Evolutionary conservation across 1,140 invertebrate genomes (phyloP).

Genomic region (Diuraphis noxia): DNA sequence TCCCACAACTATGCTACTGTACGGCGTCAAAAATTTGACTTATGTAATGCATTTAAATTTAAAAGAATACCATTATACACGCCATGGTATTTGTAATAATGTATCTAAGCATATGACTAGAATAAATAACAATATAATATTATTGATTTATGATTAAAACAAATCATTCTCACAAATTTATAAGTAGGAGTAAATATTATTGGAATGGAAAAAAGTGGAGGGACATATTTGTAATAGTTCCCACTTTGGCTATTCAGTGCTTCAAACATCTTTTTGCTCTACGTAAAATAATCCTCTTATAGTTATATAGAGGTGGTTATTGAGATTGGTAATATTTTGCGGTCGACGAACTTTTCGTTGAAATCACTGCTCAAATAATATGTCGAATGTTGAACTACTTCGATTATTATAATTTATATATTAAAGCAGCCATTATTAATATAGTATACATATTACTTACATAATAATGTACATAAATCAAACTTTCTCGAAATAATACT

Average conservation of each 20-base stretch:
- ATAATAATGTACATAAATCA: background rate
- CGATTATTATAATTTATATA: constrained; percentile 5
- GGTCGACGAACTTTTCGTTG: background rate
- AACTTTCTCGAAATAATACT: background rate
- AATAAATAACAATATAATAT: background rate
- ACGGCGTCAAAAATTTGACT: background rate
- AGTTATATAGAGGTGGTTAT: background rate
- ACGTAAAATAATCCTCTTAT: background rate
- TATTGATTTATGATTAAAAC: background rate
- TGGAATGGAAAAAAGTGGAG: background rate
- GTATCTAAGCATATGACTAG: no score
- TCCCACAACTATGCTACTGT: no score
- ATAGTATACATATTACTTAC: background rate
- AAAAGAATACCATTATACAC: background rate
- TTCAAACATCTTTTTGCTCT: background rate
- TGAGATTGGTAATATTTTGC: background rate
- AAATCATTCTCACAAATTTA: background rate
- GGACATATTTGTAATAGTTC: background rate
- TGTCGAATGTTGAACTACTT: background rate
- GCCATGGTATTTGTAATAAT: no score
- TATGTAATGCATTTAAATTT: background rate
- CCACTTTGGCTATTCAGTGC: background rate
- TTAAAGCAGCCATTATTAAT: background rate
- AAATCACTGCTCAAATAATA: background rate
- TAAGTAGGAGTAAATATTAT: background rate